These are phyloP conservation scores for Bombycilla garrulus DNA, from an alignment of 2,113 vertebrate species.

Conservation along the genomic window DNA sequence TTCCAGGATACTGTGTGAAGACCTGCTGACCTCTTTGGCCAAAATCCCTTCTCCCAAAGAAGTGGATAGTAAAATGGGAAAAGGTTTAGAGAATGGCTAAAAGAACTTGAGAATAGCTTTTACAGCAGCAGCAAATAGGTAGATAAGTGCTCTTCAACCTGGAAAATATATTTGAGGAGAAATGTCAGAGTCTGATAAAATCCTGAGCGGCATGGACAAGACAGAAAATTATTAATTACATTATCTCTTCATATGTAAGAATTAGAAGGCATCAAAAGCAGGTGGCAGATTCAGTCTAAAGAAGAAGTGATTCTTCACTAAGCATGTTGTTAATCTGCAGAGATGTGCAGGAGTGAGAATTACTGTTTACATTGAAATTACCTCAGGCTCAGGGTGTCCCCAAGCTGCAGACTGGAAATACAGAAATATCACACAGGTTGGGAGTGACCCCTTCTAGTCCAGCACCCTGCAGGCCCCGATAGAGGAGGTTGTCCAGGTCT, in stretches of 20 bases:
- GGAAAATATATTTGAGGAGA: not conserved
- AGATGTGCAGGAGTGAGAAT: not conserved
- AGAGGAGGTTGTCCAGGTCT: not conserved
- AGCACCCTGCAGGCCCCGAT: not conserved
- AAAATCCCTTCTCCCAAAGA: fast-evolving
- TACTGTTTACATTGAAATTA: not conserved
- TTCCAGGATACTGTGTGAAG: not conserved
- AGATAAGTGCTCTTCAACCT: not conserved
- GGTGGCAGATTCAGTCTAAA: not conserved
- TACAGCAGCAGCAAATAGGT: not conserved
- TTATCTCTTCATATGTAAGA: not conserved
- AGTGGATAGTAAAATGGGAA: not conserved
- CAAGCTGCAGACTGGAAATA: not conserved
- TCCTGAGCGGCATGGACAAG: not conserved
- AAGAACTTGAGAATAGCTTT: not conserved
- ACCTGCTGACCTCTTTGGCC: not conserved
- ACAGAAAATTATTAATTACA: not conserved
- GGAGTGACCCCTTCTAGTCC: not conserved
- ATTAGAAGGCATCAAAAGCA: not conserved
- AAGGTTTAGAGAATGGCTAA: not conserved
- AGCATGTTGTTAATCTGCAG: not conserved
- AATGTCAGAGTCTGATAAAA: not conserved
- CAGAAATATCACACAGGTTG: not conserved
- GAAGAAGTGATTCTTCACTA: not conserved
- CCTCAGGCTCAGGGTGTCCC: not conserved